Evolutionary conservation across 2,797 vertebrate genomes (phyloP).

Genomic region (Tympanoctomys barrerae): DNA sequence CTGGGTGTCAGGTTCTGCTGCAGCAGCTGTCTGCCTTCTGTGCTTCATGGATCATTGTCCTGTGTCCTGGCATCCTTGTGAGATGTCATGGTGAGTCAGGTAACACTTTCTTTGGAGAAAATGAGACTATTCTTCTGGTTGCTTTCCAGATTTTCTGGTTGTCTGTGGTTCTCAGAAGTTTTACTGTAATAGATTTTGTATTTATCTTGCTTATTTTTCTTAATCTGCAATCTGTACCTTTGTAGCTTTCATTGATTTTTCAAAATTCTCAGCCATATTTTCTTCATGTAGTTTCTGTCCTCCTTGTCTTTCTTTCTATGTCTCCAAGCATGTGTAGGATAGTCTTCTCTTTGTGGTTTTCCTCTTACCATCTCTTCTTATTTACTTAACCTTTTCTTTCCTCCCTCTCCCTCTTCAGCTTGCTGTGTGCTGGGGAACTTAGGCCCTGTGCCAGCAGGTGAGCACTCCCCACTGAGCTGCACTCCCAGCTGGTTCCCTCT

Average conservation of each 20-base stretch:
- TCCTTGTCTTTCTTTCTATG: constrained; percentile 1
- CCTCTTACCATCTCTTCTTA: neutral
- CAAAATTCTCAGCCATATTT: neutral
- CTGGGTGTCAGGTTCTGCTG: neutral
- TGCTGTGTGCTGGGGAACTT: neutral
- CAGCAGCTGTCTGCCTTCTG: neutral
- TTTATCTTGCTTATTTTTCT: constrained; percentile 32
- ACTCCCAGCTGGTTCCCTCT: neutral
- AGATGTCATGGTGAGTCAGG: neutral
- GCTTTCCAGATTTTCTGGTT: constrained; percentile 35
- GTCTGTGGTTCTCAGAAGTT: constrained; percentile 32
- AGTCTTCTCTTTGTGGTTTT: neutral
- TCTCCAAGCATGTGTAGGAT: neutral
- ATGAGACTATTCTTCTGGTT: neutral
- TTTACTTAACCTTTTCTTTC: neutral
- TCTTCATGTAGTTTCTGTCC: neutral
- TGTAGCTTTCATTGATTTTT: neutral
- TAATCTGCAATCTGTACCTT: neutral
- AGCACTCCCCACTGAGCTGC: neutral
- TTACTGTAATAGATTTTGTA: neutral
- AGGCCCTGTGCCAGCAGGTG: neutral
- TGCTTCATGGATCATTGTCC: neutral
- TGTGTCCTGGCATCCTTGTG: neutral
- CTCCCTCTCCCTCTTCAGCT: neutral
- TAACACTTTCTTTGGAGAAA: neutral